phyloP scores from a whole-genome alignment of 2,888 invertebrate species.

The Calliopum simillimum region DNA sequence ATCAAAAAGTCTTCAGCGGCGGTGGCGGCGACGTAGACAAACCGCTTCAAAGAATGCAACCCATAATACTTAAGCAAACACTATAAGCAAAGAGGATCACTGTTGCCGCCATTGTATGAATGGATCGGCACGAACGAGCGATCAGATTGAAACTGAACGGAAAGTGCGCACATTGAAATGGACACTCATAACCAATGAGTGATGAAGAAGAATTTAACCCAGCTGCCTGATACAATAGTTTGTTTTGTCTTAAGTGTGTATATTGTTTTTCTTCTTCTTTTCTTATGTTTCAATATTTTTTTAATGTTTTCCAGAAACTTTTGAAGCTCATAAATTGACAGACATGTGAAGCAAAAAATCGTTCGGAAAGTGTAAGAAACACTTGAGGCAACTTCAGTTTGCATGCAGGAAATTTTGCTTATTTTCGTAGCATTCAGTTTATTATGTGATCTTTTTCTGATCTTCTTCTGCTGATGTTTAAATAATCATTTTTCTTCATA shows the following conservation, averaged over 20 bases:
- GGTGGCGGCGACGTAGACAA: background rate
- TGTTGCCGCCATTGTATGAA: too few relatives aligned
- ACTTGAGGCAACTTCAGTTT: constrained; percentile 8
- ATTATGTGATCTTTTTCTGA: background rate
- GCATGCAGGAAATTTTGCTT: constrained; percentile 8
- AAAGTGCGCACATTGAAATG: constrained; percentile 11
- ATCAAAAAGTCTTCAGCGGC: constrained; percentile 12
- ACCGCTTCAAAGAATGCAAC: constrained; percentile 26
- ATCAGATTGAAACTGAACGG: constrained; percentile 4
- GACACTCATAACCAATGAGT: constrained; percentile 1
- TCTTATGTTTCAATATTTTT: background rate
- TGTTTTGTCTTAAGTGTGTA: constrained; percentile 27
- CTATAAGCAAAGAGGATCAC: background rate
- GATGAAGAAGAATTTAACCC: background rate
- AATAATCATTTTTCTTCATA: background rate
- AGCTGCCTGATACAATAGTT: background rate
- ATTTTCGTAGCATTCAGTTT: background rate
- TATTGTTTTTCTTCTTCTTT: background rate
- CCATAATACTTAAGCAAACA: constrained; percentile 26
- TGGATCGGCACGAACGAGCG: constrained; percentile 6
- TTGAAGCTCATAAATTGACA: constrained; percentile 27
- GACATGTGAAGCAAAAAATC: constrained; percentile 14
- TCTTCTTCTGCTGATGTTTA: background rate
- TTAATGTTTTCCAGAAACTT: constrained; percentile 35
- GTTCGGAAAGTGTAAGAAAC: background rate